Evolutionary conservation across 2,797 vertebrate species (phyloP).

Genomic region (Amazona finschi): DNA sequence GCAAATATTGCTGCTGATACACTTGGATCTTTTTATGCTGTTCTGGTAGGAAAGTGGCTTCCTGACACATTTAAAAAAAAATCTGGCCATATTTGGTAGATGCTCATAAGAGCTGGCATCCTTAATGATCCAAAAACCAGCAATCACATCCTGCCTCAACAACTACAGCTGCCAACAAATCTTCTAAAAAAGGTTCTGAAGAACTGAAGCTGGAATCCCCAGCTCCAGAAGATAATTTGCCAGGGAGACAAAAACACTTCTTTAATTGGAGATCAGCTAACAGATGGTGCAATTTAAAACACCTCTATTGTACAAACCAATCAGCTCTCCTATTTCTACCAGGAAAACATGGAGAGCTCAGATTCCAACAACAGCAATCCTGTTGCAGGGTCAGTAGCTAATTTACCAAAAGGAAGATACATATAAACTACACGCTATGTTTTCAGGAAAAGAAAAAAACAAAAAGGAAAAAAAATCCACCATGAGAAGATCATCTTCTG

Average conservation of each 20-base stretch:
- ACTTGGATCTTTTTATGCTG: not conserved
- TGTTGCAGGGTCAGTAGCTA: not conserved
- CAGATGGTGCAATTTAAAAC: not conserved
- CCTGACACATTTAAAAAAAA: not conserved
- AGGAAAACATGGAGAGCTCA: not conserved
- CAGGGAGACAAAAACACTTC: rapidly evolving
- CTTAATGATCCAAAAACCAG: not conserved
- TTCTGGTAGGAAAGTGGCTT: not conserved
- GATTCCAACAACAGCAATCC: not conserved
- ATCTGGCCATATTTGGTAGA: not conserved
- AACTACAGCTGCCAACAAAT: rapidly evolving
- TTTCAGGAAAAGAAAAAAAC: too few relatives aligned
- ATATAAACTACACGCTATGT: not conserved
- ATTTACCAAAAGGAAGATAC: not conserved
- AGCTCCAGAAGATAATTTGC: not conserved
- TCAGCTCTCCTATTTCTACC: not conserved
- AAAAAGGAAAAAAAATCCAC: not conserved
- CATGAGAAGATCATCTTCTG: not conserved
- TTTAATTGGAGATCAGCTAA: not conserved
- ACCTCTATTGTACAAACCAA: not conserved
- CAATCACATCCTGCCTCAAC: not conserved
- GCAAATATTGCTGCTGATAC: not conserved
- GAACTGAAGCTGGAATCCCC: not conserved
- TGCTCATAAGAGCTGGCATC: not conserved
- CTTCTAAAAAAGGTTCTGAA: not conserved